These are phyloP conservation scores for Meriones psammophilus DNA, from an alignment of 2,797 vertebrate genomes.

Conservation along the genomic window DNA sequence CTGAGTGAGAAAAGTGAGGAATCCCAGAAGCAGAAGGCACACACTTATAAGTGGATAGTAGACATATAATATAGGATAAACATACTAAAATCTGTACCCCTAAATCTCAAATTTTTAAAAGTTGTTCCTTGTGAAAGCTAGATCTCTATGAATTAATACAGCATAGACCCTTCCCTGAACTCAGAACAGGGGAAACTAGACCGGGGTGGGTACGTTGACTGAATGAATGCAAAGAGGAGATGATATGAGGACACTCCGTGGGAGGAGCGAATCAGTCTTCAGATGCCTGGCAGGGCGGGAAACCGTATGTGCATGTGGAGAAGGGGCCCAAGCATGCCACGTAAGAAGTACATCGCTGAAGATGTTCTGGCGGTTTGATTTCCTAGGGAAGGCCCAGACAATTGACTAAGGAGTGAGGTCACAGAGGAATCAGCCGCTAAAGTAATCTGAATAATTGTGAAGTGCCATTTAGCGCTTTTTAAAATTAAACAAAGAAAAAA, in stretches of 20 bases:
- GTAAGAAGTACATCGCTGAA: neutral
- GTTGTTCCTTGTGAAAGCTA: neutral
- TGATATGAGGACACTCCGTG: neutral
- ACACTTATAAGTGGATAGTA: no score
- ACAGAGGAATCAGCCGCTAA: neutral
- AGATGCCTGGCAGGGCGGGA: neutral
- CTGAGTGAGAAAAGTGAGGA: no score
- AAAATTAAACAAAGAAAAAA: neutral
- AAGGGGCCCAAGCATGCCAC: neutral
- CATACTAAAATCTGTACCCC: no score
- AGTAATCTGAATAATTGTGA: slow-evolving; percentile 52
- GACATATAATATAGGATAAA: no score
- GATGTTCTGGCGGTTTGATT: slow-evolving; percentile 18
- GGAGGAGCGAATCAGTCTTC: neutral
- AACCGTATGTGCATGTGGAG: neutral
- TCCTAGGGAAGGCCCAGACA: neutral
- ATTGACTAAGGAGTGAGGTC: slow-evolving; percentile 3
- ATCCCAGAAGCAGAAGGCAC: no score
- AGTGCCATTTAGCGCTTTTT: slow-evolving; percentile 18
- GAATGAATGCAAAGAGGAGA: neutral
- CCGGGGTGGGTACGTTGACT: neutral
- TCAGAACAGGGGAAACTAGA: neutral
- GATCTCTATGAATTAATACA: neutral
- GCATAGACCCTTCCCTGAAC: neutral
- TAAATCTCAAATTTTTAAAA: neutral